phyloP scores from a whole-genome alignment of 2,888 invertebrate species.

The Epistrophella euchroma region DNA sequence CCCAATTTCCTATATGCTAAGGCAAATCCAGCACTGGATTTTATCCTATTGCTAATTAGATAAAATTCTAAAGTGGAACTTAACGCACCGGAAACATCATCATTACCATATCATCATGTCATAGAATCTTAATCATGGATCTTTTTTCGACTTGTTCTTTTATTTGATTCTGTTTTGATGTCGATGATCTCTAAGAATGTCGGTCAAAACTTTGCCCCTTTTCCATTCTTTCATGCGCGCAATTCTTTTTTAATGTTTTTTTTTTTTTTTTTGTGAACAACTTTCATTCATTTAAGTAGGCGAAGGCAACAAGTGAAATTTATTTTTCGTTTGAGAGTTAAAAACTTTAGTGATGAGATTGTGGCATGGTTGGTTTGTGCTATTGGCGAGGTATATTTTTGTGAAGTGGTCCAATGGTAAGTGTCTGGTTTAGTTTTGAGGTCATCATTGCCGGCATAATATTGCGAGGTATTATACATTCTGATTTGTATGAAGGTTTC shows the following conservation, averaged over 20 bases:
- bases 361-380: not conserved
- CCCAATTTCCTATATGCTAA: too few species aligned
- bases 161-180: constrained; percentile 35
- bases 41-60: constrained; percentile 1
- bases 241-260: not conserved
- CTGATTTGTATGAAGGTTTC: not conserved
- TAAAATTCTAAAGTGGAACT: not conserved
- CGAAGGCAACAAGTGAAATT: constrained; percentile 67
- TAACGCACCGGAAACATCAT: constrained; percentile 29
- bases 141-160: constrained; percentile 17
- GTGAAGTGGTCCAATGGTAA: constrained; percentile 36
- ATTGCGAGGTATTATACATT: constrained; percentile 24
- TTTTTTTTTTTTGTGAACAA: constrained; percentile 38
- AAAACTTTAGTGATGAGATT: constrained; percentile 26
- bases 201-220: constrained; percentile 54
- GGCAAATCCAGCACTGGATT: not conserved
- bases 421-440: constrained; percentile 41
- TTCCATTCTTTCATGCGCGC: not conserved
- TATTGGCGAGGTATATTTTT: not conserved
- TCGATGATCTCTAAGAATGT: constrained; percentile 66
- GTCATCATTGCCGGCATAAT: constrained; percentile 35
- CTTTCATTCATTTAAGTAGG: constrained; percentile 69
- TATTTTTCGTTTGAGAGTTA: constrained; percentile 24
- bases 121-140: constrained; percentile 39
- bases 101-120: constrained; percentile 10